These are phyloP conservation scores for Tortricodes alternella DNA, from an alignment of 2,888 invertebrate genomes.

Conservation along the genomic window DNA sequence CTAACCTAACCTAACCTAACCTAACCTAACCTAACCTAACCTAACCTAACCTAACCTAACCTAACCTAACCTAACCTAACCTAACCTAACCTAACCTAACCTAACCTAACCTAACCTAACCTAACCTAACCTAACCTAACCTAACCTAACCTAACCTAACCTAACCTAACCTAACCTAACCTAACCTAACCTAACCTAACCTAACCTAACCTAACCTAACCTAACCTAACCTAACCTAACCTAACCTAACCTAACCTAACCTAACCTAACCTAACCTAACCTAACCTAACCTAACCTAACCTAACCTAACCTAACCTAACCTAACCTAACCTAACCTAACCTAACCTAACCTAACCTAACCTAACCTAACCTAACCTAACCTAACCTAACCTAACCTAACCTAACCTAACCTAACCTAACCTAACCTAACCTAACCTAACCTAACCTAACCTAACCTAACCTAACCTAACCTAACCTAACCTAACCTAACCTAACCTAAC, in stretches of 20 bases:
- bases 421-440: constrained; percentile 11
- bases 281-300: constrained; percentile 32
- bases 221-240: constrained; percentile 6
- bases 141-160: constrained; percentile 29
- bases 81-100: constrained; percentile 33
- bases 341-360: constrained; percentile 25
- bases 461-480: constrained; percentile 12
- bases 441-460: constrained; percentile 12
- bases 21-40: constrained; percentile 31
- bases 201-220: neutral
- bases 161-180: constrained; percentile 28
- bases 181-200: constrained; percentile 13
- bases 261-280: constrained; percentile 31
- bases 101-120: constrained; percentile 33
- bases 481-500: constrained; percentile 9
- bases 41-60: constrained; percentile 32
- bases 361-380: constrained; percentile 11
- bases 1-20: constrained; percentile 18
- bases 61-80: constrained; percentile 33
- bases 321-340: constrained; percentile 25
- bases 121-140: constrained; percentile 31
- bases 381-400: constrained; percentile 5
- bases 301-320: constrained; percentile 31
- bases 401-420: constrained; percentile 11
- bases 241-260: constrained; percentile 31